phyloP scores from a whole-genome alignment of 2,888 invertebrate species.

The Micropterix aruncella region DNA sequence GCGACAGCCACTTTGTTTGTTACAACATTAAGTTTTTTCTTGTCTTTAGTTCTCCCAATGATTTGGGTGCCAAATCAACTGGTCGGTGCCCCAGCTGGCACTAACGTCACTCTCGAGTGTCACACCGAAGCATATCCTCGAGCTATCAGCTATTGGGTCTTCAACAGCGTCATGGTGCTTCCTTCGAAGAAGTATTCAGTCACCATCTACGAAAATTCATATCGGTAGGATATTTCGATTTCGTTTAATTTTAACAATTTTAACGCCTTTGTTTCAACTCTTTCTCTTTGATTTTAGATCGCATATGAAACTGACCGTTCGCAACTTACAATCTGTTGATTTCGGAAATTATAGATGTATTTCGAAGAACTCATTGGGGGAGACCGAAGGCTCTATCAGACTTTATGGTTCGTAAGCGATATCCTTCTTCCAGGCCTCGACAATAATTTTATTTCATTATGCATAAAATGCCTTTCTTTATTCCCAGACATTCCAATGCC shows the following conservation, averaged over 20 bases:
- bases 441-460: background rate
- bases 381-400: constrained; percentile 85
- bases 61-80: constrained; percentile 91
- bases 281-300: constrained; percentile 33
- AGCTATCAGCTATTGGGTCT: constrained; percentile 88
- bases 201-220: constrained; percentile 72
- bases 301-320: constrained; percentile 79
- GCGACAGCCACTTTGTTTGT: no score
- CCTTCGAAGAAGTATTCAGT: constrained; percentile 80
- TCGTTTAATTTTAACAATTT: background rate
- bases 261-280: background rate
- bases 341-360: constrained; percentile 88
- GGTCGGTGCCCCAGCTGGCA: constrained; percentile 81
- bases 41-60: constrained; percentile 73
- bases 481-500: constrained; percentile 79
- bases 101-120: constrained; percentile 85
- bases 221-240: constrained; percentile 33
- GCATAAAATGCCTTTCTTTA: background rate
- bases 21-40: constrained; percentile 1
- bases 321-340: constrained; percentile 69
- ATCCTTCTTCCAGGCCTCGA: background rate
- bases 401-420: constrained; percentile 61
- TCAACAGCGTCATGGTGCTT: constrained; percentile 79
- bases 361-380: constrained; percentile 86
- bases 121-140: constrained; percentile 86